These are phyloP conservation scores for Pimpla rufipes DNA, from an alignment of 2,888 invertebrate genomes.

Conservation along the genomic window DNA sequence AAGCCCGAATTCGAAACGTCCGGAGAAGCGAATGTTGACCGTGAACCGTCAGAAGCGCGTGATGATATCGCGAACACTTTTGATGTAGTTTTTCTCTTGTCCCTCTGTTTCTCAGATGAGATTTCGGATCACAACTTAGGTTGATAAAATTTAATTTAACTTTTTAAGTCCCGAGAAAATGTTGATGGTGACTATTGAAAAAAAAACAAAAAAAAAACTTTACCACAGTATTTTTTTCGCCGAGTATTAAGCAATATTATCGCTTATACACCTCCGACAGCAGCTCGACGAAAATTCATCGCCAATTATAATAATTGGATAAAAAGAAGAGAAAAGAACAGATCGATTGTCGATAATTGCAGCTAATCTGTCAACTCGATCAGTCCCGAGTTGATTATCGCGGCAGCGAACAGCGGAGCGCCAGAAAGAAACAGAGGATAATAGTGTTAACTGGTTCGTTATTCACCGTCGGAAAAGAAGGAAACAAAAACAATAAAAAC, in stretches of 20 bases:
- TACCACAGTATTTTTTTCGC: no score
- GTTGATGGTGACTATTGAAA: no score
- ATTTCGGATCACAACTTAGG: background rate
- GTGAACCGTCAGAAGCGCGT: no score
- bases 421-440: slow-evolving; percentile 30
- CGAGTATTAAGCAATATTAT: background rate
- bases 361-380: slow-evolving; percentile 27
- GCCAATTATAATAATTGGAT: background rate
- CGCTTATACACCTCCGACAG: background rate
- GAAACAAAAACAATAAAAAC: slow-evolving; percentile 17
- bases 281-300: background rate
- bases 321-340: background rate
- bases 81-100: no score
- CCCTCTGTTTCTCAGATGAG: background rate
- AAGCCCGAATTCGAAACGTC: no score
- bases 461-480: slow-evolving; percentile 35
- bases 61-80: no score
- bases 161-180: no score
- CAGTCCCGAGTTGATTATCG: slow-evolving; percentile 42
- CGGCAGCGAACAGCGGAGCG: slow-evolving; percentile 10
- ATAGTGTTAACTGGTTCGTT: slow-evolving; percentile 55
- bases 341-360: slow-evolving; percentile 36
- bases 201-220: no score
- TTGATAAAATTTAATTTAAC: no score
- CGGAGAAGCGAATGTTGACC: no score